Base-by-base conservation (phyloP, 2,797 vertebrate species). In the Parambassis ranga region DNA sequence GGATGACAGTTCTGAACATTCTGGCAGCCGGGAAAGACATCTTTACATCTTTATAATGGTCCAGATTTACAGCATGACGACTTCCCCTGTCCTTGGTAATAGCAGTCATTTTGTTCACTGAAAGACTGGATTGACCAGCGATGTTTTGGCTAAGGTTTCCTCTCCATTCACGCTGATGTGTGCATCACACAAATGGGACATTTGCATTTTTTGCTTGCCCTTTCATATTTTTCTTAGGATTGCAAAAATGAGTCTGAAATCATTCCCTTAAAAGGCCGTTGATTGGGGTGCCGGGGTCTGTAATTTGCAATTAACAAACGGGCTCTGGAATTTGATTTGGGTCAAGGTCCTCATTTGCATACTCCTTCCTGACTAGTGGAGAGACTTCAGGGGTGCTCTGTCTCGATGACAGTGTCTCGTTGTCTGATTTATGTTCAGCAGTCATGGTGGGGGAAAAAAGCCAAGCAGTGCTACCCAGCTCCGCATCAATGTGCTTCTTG, bases 251-350 rank as follows among this genome's bases (percentile, higher is more conserved):
- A 92, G 87, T 87, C 82, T 86, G 83, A 91, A 93, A 92, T 91
- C 86, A 89, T 87, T 85, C 80, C 72, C 70, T 90, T 90, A 89
- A 93, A 93, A 89, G 89, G 88, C 83, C 61, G 89, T 86, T 91
- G 91, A 92, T 93, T 93, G 91, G 88, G 91, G 91, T 91, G 90
- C 85, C 13, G 75, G 76, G 90, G 92, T 93, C 92, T 89, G 87
- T 93, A 92, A 92, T 93, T 92, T 93, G 92, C 91, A 93, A 93
- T 93, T 92, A 93, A 91, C 88, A 59, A 89, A 88, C 67, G 70
- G 82, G 91, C 90, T 90, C 85, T 76, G 86, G 86, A 90, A 92
- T 92, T 92, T 90, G 91, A 92, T 91, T 92, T 83, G 87, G 91
- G 92, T 92, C 90, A 90, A 92, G 90, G 90, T 92, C 87, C 74